Evolutionary conservation across 2,797 vertebrate species (phyloP), one percentile per base, ranked within the genome.

Genomic region (Acanthiza pusilla): DNA sequence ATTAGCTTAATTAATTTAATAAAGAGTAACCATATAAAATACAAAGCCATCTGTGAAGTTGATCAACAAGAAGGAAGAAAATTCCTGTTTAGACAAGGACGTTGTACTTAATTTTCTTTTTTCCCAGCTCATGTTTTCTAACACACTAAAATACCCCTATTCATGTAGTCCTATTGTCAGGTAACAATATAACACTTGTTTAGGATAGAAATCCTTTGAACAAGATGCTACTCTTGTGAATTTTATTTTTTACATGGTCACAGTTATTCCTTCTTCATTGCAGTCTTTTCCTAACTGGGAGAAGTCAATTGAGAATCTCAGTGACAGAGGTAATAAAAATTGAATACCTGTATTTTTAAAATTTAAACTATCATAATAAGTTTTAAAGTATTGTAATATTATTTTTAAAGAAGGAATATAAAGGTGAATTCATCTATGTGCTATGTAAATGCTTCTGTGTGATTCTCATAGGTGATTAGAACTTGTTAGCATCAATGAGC

Each of bases 271-370:
- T 11, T 93, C 68, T 97, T 97, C 32, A 22, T 96, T 98, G 54
- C 94, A 99, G 99, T 98, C 98, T 88, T 97, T 98, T 71, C 93
- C 98, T 92, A 96, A 97, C 53, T 91, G 97, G 91, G 96, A 98
- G 42, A 95, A 97, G 79, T 94, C 91, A 78, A 62, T 55, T 60
- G 89, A 95, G 89, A 70, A 95, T 67, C 70, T 95, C 51, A 65
- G 51, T 23, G 91, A 53, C 17, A 89, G 30, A 97, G 97, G 98
- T 98, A 98, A 96, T 18, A 89, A 62, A 58, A 61, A 58, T 45
- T 90, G 7, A 75, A 38, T 36, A 63, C 70, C 11, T 79, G 0
- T 82, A 66, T 92, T 57, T 87, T 45, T 47, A 60, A 74, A 80
- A 8, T 51, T 18, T 47, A 61, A 85, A 86, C 23, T 73, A 23